Conservation (phyloP, 2,888 invertebrate species). For the Acleris literana region DNA sequence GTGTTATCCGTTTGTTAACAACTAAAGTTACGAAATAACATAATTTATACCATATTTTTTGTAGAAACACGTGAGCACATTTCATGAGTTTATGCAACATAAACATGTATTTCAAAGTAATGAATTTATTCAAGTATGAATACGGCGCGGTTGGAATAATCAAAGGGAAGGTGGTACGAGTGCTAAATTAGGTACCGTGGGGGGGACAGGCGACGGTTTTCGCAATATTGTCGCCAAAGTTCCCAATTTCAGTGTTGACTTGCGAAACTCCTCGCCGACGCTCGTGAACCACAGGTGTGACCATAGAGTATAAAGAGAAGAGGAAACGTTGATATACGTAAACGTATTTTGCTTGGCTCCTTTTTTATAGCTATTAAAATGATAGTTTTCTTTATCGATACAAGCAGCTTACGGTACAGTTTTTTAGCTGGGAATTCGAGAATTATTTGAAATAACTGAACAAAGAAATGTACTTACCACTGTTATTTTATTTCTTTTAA, state of each 20-base stretch:
- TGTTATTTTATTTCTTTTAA: too few relatives aligned
- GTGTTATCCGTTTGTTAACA: too few relatives aligned
- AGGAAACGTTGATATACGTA: not conserved
- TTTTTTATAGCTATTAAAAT: too few relatives aligned
- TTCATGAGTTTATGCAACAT: not conserved
- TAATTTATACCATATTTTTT: too few relatives aligned
- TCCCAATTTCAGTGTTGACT: conserved; percentile 79
- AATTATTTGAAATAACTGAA: too few relatives aligned
- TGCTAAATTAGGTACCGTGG: conserved; percentile 30
- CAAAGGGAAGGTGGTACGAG: conserved; percentile 27
- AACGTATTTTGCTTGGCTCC: too few relatives aligned
- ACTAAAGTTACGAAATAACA: too few relatives aligned
- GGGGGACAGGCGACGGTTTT: conserved; percentile 58
- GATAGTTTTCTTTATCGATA: too few relatives aligned
- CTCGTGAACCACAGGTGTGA: conserved; percentile 64
- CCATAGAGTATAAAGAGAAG: conserved; percentile 38
- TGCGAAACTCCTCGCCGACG: conserved; percentile 73
- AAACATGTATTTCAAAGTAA: conserved; percentile 5
- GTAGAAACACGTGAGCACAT: not conserved
- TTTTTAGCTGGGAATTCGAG: too few relatives aligned
- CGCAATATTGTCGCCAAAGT: conserved; percentile 77
- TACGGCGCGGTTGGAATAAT: conserved; percentile 34
- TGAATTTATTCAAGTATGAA: conserved; percentile 38
- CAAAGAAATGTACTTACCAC: too few relatives aligned
- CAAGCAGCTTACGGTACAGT: too few relatives aligned